phyloP scores from a whole-genome alignment of 2,797 vertebrate genomes.

The Bovichtus variegatus region DNA sequence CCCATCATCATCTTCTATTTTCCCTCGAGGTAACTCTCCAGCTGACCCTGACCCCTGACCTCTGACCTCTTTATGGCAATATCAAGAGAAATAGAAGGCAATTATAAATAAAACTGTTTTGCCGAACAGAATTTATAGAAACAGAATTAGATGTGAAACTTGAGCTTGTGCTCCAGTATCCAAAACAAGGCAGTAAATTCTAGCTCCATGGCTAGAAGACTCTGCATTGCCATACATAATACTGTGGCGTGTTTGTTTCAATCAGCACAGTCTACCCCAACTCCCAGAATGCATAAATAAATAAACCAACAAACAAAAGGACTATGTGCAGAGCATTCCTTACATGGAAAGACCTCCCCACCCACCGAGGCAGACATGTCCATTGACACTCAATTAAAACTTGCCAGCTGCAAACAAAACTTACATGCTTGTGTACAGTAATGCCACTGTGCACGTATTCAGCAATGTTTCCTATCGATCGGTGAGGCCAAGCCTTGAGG shows the following conservation, averaged over 20 bases:
- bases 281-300: slow-evolving; percentile 67
- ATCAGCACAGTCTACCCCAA: slow-evolving; percentile 60
- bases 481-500: slow-evolving; percentile 69
- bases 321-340: slow-evolving; percentile 71
- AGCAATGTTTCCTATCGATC: slow-evolving; percentile 78
- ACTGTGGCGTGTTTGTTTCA: slow-evolving; percentile 67
- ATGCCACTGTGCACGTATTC: slow-evolving; percentile 64
- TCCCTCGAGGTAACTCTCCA: background rate
- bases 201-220: slow-evolving; percentile 14
- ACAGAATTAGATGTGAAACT: background rate
- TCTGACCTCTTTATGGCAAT: slow-evolving; percentile 9
- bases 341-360: slow-evolving; percentile 63
- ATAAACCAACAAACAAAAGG: slow-evolving; percentile 76
- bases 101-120: background rate
- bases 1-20: background rate
- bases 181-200: slow-evolving; percentile 18
- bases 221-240: slow-evolving; percentile 37
- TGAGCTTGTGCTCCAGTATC: slow-evolving; percentile 13
- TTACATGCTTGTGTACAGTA: slow-evolving; percentile 65
- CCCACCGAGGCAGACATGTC: slow-evolving; percentile 55
- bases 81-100: background rate
- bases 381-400: slow-evolving; percentile 77
- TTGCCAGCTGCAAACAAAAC: slow-evolving; percentile 52
- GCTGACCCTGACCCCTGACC: slow-evolving; percentile 20
- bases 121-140: background rate